phyloP scores from a whole-genome alignment of 1,140 invertebrate species.

The Saccostrea glomerata region DNA sequence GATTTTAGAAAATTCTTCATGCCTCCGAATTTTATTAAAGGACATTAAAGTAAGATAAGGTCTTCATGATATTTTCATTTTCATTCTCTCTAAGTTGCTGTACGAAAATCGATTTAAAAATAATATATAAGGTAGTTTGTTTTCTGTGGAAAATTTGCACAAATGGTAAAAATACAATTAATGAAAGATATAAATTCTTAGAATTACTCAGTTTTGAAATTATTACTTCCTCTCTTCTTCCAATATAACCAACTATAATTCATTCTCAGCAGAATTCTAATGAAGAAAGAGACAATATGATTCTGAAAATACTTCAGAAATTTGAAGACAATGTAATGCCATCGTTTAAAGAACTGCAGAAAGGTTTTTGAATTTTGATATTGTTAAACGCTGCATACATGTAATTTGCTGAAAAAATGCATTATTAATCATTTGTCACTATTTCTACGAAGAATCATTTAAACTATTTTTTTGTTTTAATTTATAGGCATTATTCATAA shows the following conservation, averaged over 20 bases:
- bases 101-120: too few species aligned
- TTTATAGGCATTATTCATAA: constrained; percentile 28
- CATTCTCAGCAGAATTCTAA: background rate
- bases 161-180: too few species aligned
- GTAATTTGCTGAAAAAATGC: background rate
- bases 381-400: background rate
- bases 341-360: background rate
- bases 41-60: background rate
- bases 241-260: background rate
- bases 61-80: background rate
- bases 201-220: too few species aligned
- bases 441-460: too few species aligned
- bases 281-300: background rate
- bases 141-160: too few species aligned
- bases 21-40: background rate
- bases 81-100: background rate
- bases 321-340: background rate
- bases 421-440: too few species aligned
- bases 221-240: too few species aligned
- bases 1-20: background rate
- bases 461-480: too few species aligned
- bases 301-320: background rate
- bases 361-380: background rate
- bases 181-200: too few species aligned
- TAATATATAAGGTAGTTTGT: too few species aligned